Base-by-base conservation (phyloP, 2,888 invertebrate genomes). In the Aphodius granarius region DNA sequence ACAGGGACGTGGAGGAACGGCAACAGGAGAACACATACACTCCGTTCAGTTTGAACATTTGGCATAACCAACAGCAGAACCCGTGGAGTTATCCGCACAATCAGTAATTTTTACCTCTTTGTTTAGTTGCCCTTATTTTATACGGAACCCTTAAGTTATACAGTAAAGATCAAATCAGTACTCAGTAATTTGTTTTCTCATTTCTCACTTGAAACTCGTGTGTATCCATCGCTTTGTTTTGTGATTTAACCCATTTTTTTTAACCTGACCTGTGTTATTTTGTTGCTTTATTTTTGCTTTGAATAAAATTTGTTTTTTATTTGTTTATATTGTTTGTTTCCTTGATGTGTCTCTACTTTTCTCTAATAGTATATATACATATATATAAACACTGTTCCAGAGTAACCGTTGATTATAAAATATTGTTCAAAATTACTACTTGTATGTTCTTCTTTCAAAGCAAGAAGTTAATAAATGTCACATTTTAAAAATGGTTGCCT, bases 51-150 rank as follows among this genome's bases (percentile, higher is more conserved):
- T 81, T 86, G 76, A 86, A 84, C 77, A 86, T 85, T 78, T 87
- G 88, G 75, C 88, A 88, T 88, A 83, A 86, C 22, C 84, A 83
- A 77, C 85, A 85, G 75, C 84, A 85, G 74, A 86, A 86, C 77
- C 85, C 86, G 19, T 88, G 87, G 87, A 86, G 83, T 76, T 86
- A 83, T 75, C 82, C 80, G 64, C 83, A 82, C 75, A 79, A 79
- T 64, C 81, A 82, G 75, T 81, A 75, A 79, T 13, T 66, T 62
- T 43, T 63, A 19, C 9, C n/a, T n/a, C n/a, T 15, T 71, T 20
- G 68, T 23, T 20, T 18, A 70, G 68, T 68, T 63, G 23, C 65
- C 19, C 18, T 72, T 73, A 18, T 68, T 71, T 74, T 74, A 22
- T 71, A 18, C 63, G 13, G 13, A 43, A 43, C 43, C 13, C 22